phyloP scores from a whole-genome alignment of 2,113 vertebrate species.

The Corynorhinus townsendii region DNA sequence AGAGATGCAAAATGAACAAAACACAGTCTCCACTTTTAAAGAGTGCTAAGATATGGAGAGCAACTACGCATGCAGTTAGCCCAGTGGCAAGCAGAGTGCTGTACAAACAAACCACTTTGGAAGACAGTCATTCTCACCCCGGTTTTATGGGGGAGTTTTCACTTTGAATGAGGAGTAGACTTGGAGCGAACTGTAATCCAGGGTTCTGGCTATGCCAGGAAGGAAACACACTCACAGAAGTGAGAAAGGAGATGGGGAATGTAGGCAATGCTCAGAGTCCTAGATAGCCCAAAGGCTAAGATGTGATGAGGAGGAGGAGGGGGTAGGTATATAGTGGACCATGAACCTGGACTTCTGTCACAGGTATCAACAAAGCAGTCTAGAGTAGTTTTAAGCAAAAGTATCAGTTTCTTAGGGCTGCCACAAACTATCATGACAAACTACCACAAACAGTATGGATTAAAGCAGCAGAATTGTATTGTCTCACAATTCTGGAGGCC shows the following conservation, averaged over 20 bases:
- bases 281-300: not conserved
- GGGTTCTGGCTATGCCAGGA: not conserved
- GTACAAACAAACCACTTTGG: not conserved
- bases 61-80: not conserved
- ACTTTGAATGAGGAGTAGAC: not conserved
- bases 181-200: not conserved
- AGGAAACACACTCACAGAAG: not conserved
- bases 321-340: not conserved
- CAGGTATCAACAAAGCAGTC: not conserved
- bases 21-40: not conserved
- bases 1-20: not conserved
- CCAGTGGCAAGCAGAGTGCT: not conserved
- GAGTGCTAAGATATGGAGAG: not conserved
- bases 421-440: not conserved
- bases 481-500: not conserved
- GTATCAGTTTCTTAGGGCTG: not conserved
- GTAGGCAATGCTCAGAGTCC: not conserved
- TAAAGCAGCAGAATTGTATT: not conserved
- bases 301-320: not conserved
- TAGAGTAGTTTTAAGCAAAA: not conserved
- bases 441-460: not conserved
- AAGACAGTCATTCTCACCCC: not conserved
- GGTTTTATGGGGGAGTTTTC: not conserved
- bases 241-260: not conserved
- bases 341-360: not conserved